A percentile compares a stretch with the other conserved stretches of the same genome.
These are phyloP conservation scores for Onthophagus taurus DNA, from an alignment of 1,140 invertebrate genomes.

Conservation along the genomic window DNA sequence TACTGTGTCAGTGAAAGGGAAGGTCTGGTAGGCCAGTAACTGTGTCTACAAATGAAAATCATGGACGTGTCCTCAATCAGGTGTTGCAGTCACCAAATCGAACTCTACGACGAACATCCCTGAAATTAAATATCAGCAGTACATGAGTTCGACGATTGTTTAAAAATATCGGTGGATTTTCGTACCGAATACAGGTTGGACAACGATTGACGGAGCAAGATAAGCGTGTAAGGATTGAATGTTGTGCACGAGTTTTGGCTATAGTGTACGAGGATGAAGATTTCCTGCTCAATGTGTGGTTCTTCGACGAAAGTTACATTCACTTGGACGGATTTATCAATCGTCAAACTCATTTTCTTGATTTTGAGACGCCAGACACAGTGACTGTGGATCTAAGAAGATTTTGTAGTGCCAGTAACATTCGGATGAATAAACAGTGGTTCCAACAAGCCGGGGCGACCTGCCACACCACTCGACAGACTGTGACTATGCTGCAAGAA, in stretches of 20 bases:
- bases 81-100: too few relatives aligned
- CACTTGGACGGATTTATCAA: neutral
- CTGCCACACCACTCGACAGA: too few relatives aligned
- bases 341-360: too few relatives aligned
- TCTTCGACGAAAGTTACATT: conserved; percentile 1
- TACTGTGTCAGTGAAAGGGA: neutral
- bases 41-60: neutral
- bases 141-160: conserved; percentile 1
- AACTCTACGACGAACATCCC: neutral
- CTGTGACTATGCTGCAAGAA: too few relatives aligned
- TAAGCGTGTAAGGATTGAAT: neutral
- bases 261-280: neutral
- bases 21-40: neutral
- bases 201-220: too few relatives aligned
- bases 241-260: neutral
- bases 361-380: neutral
- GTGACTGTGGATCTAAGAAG: neutral
- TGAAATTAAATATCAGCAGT: neutral
- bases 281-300: neutral
- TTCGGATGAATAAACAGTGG: too few relatives aligned
- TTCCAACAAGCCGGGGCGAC: too few relatives aligned
- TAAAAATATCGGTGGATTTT: conserved; percentile 4
- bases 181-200: neutral
- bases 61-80: neutral
- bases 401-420: too few relatives aligned